These are phyloP conservation scores for Drymonia ruficornis DNA, from an alignment of 2,888 invertebrate genomes.

Conservation along the genomic window DNA sequence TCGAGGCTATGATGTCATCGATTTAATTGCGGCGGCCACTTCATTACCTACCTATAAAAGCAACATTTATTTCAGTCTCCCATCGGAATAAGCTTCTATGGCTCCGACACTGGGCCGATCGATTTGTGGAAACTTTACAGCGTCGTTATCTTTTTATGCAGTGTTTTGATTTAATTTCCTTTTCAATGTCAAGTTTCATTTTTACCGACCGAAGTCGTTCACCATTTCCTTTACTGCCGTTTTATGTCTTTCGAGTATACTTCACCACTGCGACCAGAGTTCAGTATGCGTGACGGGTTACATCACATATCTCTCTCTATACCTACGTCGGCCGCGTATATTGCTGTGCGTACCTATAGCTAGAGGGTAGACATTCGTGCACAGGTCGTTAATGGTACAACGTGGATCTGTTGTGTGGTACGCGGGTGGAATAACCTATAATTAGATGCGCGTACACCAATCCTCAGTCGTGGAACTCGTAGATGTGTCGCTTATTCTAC, in stretches of 20 bases:
- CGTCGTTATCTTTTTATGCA: slow-evolving; percentile 61
- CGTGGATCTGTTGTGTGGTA: slow-evolving; percentile 76
- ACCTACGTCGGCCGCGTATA: slow-evolving; percentile 34
- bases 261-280: slow-evolving; percentile 38
- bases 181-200: slow-evolving; percentile 62
- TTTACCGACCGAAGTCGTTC: slow-evolving; percentile 39
- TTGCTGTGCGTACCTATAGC: slow-evolving; percentile 49
- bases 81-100: slow-evolving; percentile 48
- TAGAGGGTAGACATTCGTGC: slow-evolving; percentile 69
- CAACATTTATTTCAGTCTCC: slow-evolving; percentile 61
- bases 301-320: slow-evolving; percentile 53
- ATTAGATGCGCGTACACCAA: slow-evolving; percentile 80
- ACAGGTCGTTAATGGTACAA: slow-evolving; percentile 76
- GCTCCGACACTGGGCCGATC: slow-evolving; percentile 47
- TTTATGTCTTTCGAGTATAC: slow-evolving; percentile 37
- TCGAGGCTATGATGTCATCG: slow-evolving; percentile 75
- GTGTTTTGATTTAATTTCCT: slow-evolving; percentile 50
- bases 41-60: slow-evolving; percentile 70
- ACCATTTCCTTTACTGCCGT: slow-evolving; percentile 43
- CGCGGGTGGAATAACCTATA: slow-evolving; percentile 83
- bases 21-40: slow-evolving; percentile 75
- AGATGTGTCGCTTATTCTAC: slow-evolving; percentile 68
- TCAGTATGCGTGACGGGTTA: slow-evolving; percentile 62
- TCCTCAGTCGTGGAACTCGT: slow-evolving; percentile 66
- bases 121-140: slow-evolving; percentile 60